Conservation (phyloP, 2,888 invertebrate genomes). For the Isotomurus palustris region DNA sequence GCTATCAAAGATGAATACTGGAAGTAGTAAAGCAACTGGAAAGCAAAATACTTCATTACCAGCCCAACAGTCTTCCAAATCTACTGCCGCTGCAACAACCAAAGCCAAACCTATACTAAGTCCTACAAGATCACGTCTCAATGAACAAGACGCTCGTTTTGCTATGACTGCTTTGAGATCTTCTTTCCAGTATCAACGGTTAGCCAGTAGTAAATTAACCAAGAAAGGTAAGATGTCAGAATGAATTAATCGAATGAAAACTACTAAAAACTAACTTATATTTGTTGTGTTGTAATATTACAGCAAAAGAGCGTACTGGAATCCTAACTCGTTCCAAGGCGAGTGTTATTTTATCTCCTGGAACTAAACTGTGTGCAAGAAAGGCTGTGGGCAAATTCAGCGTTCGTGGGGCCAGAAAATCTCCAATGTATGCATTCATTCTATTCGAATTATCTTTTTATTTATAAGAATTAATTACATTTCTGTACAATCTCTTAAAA, state of each 20-base stretch:
- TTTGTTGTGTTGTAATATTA: slow-evolving; percentile 5
- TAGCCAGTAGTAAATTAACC: slow-evolving; percentile 37
- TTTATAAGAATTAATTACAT: not conserved
- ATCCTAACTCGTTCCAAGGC: slow-evolving; percentile 43
- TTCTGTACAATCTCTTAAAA: not conserved
- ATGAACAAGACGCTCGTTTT: slow-evolving; percentile 45
- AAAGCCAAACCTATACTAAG: slow-evolving; percentile 15
- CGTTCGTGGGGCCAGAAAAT: not conserved
- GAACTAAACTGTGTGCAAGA: too few relatives aligned
- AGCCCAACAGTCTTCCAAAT: not conserved
- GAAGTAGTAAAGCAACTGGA: slow-evolving; percentile 5
- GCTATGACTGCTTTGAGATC: slow-evolving; percentile 45
- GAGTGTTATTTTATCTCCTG: too few relatives aligned
- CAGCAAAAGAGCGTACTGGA: slow-evolving; percentile 37
- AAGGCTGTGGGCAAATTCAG: not conserved
- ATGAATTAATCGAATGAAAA: not conserved
- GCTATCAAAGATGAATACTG: slow-evolving; percentile 4
- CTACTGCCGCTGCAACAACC: slow-evolving; percentile 8
- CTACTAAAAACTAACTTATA: slow-evolving; percentile 1
- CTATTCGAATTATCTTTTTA: not conserved
- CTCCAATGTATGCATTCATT: slow-evolving; percentile 7
- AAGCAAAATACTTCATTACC: slow-evolving; percentile 5
- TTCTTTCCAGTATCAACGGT: slow-evolving; percentile 35
- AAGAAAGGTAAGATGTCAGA: slow-evolving; percentile 40
- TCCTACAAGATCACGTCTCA: slow-evolving; percentile 36